Conservation (phyloP, 2,113 vertebrate species). For the Calidris pugnax region DNA sequence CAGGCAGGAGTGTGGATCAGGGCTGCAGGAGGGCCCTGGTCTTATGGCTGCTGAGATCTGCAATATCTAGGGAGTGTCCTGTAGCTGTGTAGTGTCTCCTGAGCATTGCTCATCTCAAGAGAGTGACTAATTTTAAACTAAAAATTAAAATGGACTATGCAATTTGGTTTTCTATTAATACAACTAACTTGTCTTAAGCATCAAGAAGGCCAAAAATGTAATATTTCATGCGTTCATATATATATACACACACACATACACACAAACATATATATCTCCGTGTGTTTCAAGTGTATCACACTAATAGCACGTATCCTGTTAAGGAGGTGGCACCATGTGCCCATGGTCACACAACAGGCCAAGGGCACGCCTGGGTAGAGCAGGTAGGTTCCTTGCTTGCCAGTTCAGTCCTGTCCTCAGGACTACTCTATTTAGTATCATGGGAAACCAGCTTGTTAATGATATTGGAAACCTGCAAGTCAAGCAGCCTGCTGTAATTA, state of each 20-base stretch:
- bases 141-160: background rate
- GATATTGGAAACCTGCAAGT: background rate
- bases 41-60: background rate
- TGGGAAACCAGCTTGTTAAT: background rate
- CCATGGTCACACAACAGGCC: background rate
- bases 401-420: background rate
- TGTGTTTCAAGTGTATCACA: background rate
- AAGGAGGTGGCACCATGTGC: background rate
- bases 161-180: background rate
- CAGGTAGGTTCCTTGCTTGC: background rate
- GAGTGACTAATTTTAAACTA: background rate
- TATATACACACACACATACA: background rate
- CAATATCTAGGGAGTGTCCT: background rate
- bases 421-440: rapidly evolving
- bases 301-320: background rate
- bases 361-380: background rate
- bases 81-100: background rate
- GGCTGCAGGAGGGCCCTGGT: background rate
- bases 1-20: background rate
- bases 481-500: background rate
- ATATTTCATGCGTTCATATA: background rate
- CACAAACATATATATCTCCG: background rate
- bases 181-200: background rate
- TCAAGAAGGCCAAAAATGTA: background rate
- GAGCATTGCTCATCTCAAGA: background rate